Percentiles rank a stretch among this genome's conserved stretches.
Conservation (phyloP, 2,113 vertebrate genomes). For the Forbesichthys papilliferus region DNA sequence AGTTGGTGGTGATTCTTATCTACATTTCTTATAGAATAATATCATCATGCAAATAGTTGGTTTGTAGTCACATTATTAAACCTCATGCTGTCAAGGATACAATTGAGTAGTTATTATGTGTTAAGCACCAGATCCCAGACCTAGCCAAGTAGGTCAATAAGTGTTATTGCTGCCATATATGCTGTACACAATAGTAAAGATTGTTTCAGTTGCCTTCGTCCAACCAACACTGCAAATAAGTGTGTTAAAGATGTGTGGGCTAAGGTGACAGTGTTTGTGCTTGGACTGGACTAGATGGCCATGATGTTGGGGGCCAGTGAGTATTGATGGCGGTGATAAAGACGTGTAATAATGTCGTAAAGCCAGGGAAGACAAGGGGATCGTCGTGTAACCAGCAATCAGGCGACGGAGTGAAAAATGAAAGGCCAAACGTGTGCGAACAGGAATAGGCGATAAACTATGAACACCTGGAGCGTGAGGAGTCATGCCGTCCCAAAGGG, state of each 20-base stretch:
- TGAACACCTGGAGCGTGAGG: conserved; percentile 7
- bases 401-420: conserved; percentile 64
- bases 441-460: conserved; percentile 63
- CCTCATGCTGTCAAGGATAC: conserved; percentile 56
- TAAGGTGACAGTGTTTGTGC: conserved; percentile 38
- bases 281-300: conserved; percentile 27
- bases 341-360: conserved; percentile 68
- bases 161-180: conserved; percentile 71
- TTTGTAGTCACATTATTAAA: conserved; percentile 82
- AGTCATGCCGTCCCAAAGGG: conserved; percentile 40
- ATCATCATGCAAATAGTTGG: conserved; percentile 83
- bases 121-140: conserved; percentile 73
- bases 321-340: conserved; percentile 73
- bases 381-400: conserved; percentile 62
- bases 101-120: conserved; percentile 71
- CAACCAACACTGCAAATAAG: conserved; percentile 11
- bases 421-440: conserved; percentile 49
- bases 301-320: conserved; percentile 34
- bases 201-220: conserved; percentile 17
- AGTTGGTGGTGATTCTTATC: conserved; percentile 60
- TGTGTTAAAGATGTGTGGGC: conserved; percentile 35
- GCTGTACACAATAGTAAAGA: conserved; percentile 6
- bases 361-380: conserved; percentile 60
- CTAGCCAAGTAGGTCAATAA: conserved; percentile 72
- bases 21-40: conserved; percentile 80